Percentiles rank a stretch among this genome's conserved stretches.
phyloP scores from a whole-genome alignment of 1,140 invertebrate genomes.

The Pectinophora gossypiella region DNA sequence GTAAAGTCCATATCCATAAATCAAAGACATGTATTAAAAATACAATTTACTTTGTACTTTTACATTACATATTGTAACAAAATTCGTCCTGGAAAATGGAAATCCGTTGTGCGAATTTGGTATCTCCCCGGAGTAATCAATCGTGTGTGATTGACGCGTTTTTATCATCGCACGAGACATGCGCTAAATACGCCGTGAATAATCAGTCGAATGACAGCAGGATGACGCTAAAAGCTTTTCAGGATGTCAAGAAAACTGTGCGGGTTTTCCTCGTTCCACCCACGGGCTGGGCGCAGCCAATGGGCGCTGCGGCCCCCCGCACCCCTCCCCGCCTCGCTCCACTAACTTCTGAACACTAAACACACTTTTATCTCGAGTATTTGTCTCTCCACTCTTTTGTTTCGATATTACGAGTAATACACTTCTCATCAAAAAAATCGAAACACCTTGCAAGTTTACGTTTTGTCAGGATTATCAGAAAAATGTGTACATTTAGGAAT shows the following conservation, averaged over 20 bases:
- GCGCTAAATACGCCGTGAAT: slow-evolving; percentile 23
- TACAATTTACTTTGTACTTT: too few species aligned
- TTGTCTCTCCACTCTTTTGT: background rate
- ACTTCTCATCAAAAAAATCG: too few species aligned
- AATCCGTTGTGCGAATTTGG: slow-evolving; percentile 7
- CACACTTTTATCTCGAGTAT: slow-evolving; percentile 6
- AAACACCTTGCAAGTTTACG: too few species aligned
- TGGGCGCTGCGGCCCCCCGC: slow-evolving; percentile 41
- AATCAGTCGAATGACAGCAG: slow-evolving; percentile 44
- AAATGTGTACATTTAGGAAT: too few species aligned
- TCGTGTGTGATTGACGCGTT: slow-evolving; percentile 35
- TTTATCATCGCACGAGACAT: slow-evolving; percentile 29
- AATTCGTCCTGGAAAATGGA: background rate
- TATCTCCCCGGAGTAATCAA: slow-evolving; percentile 39
- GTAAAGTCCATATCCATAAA: too few species aligned
- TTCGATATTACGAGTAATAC: background rate
- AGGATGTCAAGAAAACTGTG: slow-evolving; percentile 42
- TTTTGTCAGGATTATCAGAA: too few species aligned
- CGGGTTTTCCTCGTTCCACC: slow-evolving; percentile 52
- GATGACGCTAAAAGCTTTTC: slow-evolving; percentile 65
- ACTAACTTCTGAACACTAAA: slow-evolving; percentile 21
- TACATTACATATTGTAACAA: background rate
- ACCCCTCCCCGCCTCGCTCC: slow-evolving; percentile 20
- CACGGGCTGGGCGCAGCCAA: slow-evolving; percentile 53
- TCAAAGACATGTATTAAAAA: too few species aligned